Evolutionary conservation across 2,797 vertebrate genomes (phyloP).

Genomic region (Eupleurogrammus muticus): DNA sequence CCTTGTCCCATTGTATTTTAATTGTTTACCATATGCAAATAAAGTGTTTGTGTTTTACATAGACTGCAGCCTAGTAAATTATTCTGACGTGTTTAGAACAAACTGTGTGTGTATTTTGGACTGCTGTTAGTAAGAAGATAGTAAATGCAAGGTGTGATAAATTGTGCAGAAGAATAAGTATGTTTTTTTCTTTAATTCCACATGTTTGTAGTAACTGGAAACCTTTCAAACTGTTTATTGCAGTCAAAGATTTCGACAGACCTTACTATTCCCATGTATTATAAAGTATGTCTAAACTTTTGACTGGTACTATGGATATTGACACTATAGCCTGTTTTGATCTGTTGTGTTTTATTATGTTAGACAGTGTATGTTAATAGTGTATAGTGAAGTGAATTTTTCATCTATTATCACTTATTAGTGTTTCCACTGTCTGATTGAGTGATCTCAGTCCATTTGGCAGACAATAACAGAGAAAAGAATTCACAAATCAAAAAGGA

Average conservation of each 20-base stretch:
- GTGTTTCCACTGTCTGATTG: neutral
- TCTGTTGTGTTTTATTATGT: neutral
- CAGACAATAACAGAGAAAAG: neutral
- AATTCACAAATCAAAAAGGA: conserved; percentile 13
- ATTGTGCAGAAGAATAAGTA: neutral
- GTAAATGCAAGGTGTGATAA: too few relatives aligned
- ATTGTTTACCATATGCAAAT: too few relatives aligned
- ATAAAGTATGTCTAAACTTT: too few relatives aligned
- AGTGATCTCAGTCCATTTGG: neutral
- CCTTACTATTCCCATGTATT: too few relatives aligned
- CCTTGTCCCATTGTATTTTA: too few relatives aligned
- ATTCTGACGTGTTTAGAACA: too few relatives aligned
- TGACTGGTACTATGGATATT: neutral
- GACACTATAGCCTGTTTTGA: neutral
- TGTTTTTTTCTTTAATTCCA: neutral
- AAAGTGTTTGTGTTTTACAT: too few relatives aligned
- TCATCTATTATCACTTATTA: neutral
- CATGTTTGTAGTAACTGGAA: neutral
- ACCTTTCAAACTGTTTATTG: neutral
- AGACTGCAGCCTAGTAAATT: too few relatives aligned
- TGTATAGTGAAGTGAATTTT: neutral
- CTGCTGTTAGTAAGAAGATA: too few relatives aligned
- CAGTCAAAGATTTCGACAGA: too few relatives aligned
- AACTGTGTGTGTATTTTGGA: too few relatives aligned
- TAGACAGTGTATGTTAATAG: neutral